phyloP scores from a whole-genome alignment of 2,797 vertebrate genomes.

The Karalla daura region DNA sequence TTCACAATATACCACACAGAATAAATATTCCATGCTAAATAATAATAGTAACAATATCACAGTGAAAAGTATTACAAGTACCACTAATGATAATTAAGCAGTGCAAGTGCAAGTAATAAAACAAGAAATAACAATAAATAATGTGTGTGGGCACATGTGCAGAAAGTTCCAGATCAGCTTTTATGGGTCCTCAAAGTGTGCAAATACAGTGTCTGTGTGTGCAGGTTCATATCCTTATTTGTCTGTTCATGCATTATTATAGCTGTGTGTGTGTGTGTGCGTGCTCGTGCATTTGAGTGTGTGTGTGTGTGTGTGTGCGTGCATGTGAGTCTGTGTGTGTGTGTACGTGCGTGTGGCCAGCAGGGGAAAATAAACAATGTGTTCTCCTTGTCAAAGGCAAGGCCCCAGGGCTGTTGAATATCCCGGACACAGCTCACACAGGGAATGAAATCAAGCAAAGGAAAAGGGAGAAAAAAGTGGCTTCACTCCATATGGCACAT shows the following conservation, averaged over 20 bases:
- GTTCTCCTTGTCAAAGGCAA: constrained; percentile 73
- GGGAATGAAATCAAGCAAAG: constrained; percentile 63
- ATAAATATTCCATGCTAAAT: no score
- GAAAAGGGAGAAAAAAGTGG: constrained; percentile 37
- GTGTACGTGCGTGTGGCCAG: constrained; percentile 39
- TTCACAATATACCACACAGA: no score
- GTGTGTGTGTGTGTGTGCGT: neutral
- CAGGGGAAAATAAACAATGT: constrained; percentile 78
- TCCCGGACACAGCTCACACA: constrained; percentile 65
- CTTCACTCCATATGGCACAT: constrained; percentile 50
- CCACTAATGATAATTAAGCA: no score
- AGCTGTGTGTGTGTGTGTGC: neutral
- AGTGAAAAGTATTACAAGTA: no score
- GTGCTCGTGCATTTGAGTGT: constrained; percentile 20
- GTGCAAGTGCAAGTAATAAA: no score
- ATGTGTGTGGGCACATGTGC: neutral
- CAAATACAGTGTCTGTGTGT: constrained; percentile 15
- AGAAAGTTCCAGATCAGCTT: constrained; percentile 25
- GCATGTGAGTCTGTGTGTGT: constrained; percentile 12
- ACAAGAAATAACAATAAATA: no score
- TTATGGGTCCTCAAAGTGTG: constrained; percentile 10
- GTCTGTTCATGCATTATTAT: constrained; percentile 18
- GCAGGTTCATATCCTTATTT: constrained; percentile 19
- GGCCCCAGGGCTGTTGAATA: constrained; percentile 71
- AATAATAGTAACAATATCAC: no score